phyloP scores from a whole-genome alignment of 2,113 vertebrate species.

The Microcebus ravelobensis region DNA sequence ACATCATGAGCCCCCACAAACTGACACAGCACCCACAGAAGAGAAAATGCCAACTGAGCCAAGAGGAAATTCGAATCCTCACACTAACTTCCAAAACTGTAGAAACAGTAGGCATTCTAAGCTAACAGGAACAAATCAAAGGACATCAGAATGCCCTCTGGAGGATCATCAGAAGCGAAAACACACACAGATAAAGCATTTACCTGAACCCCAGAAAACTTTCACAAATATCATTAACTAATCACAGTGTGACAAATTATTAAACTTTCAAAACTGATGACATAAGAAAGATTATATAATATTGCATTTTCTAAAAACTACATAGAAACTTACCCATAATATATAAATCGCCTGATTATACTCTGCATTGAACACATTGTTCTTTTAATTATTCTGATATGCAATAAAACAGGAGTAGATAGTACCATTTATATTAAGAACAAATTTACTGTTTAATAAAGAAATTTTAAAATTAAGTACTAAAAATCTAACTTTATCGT shows the following conservation, averaged over 20 bases:
- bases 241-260: constrained; percentile 1
- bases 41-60: neutral
- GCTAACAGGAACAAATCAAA: constrained; percentile 18
- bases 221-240: constrained; percentile 43
- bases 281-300: constrained; percentile 64
- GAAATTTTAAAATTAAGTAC: constrained; percentile 89
- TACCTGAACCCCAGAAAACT: constrained; percentile 61
- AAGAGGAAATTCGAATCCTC: neutral
- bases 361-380: constrained; percentile 85
- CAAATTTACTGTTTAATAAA: constrained; percentile 86
- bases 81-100: neutral
- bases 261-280: constrained; percentile 51
- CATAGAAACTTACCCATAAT: constrained; percentile 85
- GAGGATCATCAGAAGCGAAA: constrained; percentile 38
- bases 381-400: constrained; percentile 88
- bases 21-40: neutral
- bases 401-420: constrained; percentile 83
- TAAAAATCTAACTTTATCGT: constrained; percentile 90
- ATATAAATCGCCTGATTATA: constrained; percentile 86
- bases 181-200: constrained; percentile 48
- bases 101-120: constrained; percentile 6
- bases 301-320: constrained; percentile 81
- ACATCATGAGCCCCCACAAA: neutral
- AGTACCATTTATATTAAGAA: constrained; percentile 84
- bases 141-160: constrained; percentile 46